These are phyloP conservation scores for Ametastegia equiseti DNA, from an alignment of 2,888 invertebrate genomes.

Conservation along the genomic window DNA sequence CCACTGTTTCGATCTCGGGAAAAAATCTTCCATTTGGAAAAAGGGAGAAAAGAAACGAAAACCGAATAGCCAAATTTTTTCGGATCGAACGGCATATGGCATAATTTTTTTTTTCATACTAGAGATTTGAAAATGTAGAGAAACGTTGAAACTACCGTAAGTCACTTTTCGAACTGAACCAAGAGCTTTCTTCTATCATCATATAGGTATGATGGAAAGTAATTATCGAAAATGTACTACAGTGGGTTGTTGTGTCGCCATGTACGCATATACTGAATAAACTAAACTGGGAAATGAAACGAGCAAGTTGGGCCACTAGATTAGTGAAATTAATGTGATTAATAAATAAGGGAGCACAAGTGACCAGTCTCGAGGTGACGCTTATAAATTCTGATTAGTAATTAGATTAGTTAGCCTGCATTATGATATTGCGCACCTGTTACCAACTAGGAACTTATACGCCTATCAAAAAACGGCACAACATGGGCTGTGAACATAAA, in stretches of 20 bases:
- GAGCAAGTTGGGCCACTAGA: background rate
- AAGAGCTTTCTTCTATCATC: no score
- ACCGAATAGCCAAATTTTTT: no score
- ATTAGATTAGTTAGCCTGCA: conserved; percentile 55
- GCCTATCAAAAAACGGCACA: background rate
- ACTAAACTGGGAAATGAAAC: background rate
- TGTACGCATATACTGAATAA: background rate
- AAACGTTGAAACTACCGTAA: no score
- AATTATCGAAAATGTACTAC: background rate
- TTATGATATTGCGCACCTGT: conserved; percentile 54
- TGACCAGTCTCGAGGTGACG: conserved; percentile 33
- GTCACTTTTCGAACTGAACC: no score
- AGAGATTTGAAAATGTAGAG: no score
- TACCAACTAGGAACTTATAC: conserved; percentile 15
- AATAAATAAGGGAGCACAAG: conserved; percentile 42
- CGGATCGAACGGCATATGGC: no score
- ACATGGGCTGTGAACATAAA: background rate
- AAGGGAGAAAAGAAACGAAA: no score
- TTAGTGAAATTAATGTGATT: conserved; percentile 33
- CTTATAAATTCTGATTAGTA: conserved; percentile 51
- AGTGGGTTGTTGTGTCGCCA: background rate
- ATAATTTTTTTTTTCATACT: no score
- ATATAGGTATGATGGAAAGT: no score
- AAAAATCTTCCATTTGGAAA: no score
- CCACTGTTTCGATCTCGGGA: no score